phyloP scores from a whole-genome alignment of 2,888 invertebrate species.

The Sipha maydis region DNA sequence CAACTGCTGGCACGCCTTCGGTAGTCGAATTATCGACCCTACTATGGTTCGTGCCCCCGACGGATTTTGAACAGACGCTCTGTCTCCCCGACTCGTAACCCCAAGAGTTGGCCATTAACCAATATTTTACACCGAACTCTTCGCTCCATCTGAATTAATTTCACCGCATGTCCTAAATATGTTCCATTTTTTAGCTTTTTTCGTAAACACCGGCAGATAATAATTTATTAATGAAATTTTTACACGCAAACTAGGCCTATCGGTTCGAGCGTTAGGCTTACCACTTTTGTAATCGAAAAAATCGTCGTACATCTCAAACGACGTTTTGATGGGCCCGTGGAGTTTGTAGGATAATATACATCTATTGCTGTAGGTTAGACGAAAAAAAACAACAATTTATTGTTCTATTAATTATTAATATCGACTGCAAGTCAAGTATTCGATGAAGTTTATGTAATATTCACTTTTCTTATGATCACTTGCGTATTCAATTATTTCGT shows the following conservation, averaged over 20 bases:
- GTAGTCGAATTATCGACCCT: neutral
- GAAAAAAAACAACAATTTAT: neutral
- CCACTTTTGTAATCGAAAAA: slow-evolving; percentile 85
- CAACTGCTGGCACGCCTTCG: neutral
- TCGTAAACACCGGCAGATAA: neutral
- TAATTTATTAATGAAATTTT: neutral
- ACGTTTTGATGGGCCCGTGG: slow-evolving; percentile 90
- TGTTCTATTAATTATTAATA: neutral
- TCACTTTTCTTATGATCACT: neutral
- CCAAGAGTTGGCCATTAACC: slow-evolving; percentile 39
- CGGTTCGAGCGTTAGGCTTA: slow-evolving; percentile 65
- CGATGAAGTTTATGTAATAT: neutral
- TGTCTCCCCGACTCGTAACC: neutral
- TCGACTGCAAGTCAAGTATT: too few relatives aligned
- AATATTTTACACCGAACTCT: neutral
- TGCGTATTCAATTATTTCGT: neutral
- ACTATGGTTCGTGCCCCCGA: slow-evolving; percentile 30
- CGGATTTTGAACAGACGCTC: slow-evolving; percentile 27
- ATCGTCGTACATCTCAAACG: slow-evolving; percentile 88
- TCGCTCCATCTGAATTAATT: slow-evolving; percentile 48
- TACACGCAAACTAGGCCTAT: neutral
- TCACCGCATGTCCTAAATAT: neutral
- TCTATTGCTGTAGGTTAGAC: neutral
- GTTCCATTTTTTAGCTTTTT: neutral
- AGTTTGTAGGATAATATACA: slow-evolving; percentile 67